Percentiles rank a stretch among this genome's conserved stretches.
These are phyloP conservation scores for Bradypodion pumilum DNA, from an alignment of 2,797 vertebrate genomes.

Conservation along the genomic window DNA sequence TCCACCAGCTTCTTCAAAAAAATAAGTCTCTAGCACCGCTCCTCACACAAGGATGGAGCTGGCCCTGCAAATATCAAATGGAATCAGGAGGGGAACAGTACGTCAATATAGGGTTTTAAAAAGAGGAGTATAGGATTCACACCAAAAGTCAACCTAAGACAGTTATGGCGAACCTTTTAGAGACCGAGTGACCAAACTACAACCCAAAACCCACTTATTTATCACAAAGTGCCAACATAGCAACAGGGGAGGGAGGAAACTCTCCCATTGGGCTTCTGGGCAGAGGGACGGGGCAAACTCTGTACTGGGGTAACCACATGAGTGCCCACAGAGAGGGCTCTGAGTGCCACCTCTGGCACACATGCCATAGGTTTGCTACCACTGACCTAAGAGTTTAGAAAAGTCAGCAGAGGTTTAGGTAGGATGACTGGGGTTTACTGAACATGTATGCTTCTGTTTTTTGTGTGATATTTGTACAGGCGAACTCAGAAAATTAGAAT, in stretches of 20 bases:
- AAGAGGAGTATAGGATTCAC: neutral
- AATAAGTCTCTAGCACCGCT: slow-evolving; percentile 52
- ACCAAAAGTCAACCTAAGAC: neutral
- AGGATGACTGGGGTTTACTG: neutral
- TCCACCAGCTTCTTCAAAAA: slow-evolving; percentile 56
- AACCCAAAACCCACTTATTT: too few relatives aligned
- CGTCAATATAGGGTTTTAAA: neutral
- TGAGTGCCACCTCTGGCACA: too few relatives aligned
- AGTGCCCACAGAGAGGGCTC: too few relatives aligned
- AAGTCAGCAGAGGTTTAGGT: neutral
- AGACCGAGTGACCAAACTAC: too few relatives aligned
- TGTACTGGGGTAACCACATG: too few relatives aligned
- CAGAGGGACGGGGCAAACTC: too few relatives aligned
- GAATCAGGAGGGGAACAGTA: neutral
- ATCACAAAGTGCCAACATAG: too few relatives aligned
- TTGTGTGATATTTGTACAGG: neutral
- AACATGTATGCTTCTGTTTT: neutral
- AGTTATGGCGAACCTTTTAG: too few relatives aligned
- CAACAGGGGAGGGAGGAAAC: too few relatives aligned
- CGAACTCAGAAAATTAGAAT: too few relatives aligned
- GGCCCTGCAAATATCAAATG: slow-evolving; percentile 21
- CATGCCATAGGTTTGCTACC: too few relatives aligned
- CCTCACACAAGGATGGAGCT: slow-evolving; percentile 19
- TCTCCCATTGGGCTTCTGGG: too few relatives aligned
- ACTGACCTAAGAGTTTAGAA: neutral